phyloP scores from a whole-genome alignment of 2,113 vertebrate genomes.

The Pimephales promelas region DNA sequence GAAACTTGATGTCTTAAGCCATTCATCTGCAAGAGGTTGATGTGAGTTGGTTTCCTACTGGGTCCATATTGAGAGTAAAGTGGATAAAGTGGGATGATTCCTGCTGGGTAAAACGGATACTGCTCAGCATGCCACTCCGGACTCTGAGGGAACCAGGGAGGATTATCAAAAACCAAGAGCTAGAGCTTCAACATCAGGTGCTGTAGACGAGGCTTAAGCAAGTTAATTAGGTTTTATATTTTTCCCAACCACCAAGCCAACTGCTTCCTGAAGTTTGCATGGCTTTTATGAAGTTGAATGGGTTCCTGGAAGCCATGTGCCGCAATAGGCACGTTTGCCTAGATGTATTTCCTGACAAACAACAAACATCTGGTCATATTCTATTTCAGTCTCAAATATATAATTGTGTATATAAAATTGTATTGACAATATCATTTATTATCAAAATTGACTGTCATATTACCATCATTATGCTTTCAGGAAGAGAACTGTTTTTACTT shows the following conservation, averaged over 20 bases:
- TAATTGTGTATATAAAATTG: too few species aligned
- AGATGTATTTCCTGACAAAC: too few species aligned
- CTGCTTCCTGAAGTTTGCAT: constrained; percentile 10
- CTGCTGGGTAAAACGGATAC: constrained; percentile 36
- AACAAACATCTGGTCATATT: too few species aligned
- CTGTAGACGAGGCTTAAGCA: constrained; percentile 21
- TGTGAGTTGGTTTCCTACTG: neutral
- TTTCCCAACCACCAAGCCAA: neutral
- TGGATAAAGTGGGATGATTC: constrained; percentile 33
- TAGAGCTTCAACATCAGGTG: constrained; percentile 36
- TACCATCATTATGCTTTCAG: too few species aligned
- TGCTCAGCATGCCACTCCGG: constrained; percentile 6
- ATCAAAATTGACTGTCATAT: too few species aligned
- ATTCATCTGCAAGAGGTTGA: constrained; percentile 13
- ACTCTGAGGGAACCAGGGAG: constrained; percentile 23
- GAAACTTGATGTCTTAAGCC: constrained; percentile 28
- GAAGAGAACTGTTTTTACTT: too few species aligned
- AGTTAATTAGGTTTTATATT: constrained; percentile 11
- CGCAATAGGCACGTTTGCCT: neutral
- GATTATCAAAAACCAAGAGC: constrained; percentile 32
- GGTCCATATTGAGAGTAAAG: constrained; percentile 24
- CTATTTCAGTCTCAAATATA: too few species aligned
- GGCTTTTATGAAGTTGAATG: neutral
- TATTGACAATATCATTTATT: too few species aligned
- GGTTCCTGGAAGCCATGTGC: neutral